phyloP scores from a whole-genome alignment of 2,113 vertebrate species.

The Eulemur rufifrons region DNA sequence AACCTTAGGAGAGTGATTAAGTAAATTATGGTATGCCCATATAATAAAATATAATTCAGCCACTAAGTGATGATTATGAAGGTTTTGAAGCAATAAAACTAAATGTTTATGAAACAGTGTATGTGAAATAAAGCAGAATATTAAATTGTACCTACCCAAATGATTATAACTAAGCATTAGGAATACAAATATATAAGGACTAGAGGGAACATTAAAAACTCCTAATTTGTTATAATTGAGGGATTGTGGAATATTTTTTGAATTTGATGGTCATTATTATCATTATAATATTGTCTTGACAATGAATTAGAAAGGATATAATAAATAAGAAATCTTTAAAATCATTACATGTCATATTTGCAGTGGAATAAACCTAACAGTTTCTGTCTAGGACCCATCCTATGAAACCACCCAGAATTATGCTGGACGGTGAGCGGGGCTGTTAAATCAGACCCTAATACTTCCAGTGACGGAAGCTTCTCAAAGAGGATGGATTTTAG shows the following conservation, averaged over 20 bases:
- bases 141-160: not conserved
- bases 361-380: not conserved
- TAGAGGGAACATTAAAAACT: not conserved
- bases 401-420: not conserved
- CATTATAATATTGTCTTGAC: not conserved
- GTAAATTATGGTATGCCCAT: not conserved
- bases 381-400: not conserved
- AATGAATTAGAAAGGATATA: not conserved
- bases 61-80: not conserved
- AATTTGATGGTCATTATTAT: not conserved
- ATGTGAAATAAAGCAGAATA: slow-evolving; percentile 1
- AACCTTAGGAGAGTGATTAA: not conserved
- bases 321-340: not conserved
- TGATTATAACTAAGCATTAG: slow-evolving; percentile 1
- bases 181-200: not conserved
- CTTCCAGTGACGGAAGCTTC: not conserved
- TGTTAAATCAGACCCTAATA: not conserved
- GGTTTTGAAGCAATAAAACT: slow-evolving; percentile 29
- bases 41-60: slow-evolving; percentile 21
- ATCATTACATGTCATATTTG: not conserved
- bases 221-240: not conserved
- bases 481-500: not conserved
- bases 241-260: not conserved
- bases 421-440: not conserved
- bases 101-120: not conserved